phyloP scores from a whole-genome alignment of 2,113 vertebrate genomes.

The Odocoileus hemionus region DNA sequence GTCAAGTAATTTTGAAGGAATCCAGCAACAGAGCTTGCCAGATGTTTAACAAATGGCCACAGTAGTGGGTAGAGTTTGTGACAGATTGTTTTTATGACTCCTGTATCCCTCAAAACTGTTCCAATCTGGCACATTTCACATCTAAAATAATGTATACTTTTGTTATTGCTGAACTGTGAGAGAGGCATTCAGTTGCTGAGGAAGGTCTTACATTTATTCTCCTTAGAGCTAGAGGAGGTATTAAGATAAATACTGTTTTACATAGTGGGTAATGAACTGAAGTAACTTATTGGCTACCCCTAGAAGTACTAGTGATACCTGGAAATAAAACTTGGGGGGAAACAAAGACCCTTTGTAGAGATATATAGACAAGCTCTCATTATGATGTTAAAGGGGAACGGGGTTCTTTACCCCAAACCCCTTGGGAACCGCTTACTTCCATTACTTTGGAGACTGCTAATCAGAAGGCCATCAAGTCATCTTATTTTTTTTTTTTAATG shows the following conservation, averaged over 20 bases:
- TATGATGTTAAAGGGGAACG: not conserved
- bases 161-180: not conserved
- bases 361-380: not conserved
- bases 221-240: not conserved
- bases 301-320: not conserved
- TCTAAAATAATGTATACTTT: not conserved
- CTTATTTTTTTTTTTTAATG: not conserved
- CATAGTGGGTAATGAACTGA: not conserved
- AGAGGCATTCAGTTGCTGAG: not conserved
- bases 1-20: conserved; percentile 24
- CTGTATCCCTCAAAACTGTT: not conserved
- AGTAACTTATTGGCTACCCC: not conserved
- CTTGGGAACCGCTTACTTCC: not conserved
- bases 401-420: not conserved
- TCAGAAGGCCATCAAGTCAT: not conserved
- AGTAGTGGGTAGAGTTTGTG: not conserved
- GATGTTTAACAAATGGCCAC: conserved; percentile 18
- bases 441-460: not conserved
- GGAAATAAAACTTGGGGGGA: not conserved
- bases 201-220: not conserved
- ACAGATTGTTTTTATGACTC: conserved; percentile 11
- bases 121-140: not conserved
- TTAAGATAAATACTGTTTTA: not conserved
- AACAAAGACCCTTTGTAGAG: not conserved
- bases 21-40: not conserved